Evolutionary conservation across 2,113 vertebrate genomes (phyloP).

Genomic region (Mobula birostris): DNA sequence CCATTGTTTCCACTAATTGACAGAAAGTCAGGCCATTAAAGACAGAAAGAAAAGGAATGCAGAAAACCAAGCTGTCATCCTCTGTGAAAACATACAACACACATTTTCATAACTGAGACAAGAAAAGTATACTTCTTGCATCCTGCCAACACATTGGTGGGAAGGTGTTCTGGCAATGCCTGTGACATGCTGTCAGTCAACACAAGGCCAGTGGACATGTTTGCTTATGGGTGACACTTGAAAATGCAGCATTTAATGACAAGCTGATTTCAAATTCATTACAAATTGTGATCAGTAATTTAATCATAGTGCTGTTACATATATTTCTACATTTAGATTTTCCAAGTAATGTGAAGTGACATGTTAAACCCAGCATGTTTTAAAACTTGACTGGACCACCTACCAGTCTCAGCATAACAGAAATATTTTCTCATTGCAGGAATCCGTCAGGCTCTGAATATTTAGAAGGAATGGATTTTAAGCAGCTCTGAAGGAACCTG

Average conservation of each 20-base stretch:
- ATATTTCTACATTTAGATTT: no score
- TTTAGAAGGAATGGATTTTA: not conserved
- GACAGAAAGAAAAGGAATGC: not conserved
- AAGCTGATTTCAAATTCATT: not conserved
- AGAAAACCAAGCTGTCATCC: not conserved
- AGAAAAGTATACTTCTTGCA: not conserved
- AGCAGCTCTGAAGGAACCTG: no score
- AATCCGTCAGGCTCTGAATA: not conserved
- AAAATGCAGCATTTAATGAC: not conserved
- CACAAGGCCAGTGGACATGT: not conserved
- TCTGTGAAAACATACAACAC: not conserved
- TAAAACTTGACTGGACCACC: not conserved
- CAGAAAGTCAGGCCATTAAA: not conserved
- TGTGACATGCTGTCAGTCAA: not conserved
- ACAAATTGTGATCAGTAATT: not conserved
- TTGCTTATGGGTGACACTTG: not conserved
- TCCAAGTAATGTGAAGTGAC: not conserved
- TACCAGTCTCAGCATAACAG: not conserved
- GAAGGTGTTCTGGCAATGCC: not conserved
- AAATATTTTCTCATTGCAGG: not conserved
- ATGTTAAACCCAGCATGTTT: not conserved
- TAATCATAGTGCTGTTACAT: not conserved
- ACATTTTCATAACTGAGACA: not conserved
- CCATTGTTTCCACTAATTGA: not conserved
- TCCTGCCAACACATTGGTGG: not conserved